Evolutionary conservation across 2,797 vertebrate species (phyloP).

Genomic region (Falco naumanni): DNA sequence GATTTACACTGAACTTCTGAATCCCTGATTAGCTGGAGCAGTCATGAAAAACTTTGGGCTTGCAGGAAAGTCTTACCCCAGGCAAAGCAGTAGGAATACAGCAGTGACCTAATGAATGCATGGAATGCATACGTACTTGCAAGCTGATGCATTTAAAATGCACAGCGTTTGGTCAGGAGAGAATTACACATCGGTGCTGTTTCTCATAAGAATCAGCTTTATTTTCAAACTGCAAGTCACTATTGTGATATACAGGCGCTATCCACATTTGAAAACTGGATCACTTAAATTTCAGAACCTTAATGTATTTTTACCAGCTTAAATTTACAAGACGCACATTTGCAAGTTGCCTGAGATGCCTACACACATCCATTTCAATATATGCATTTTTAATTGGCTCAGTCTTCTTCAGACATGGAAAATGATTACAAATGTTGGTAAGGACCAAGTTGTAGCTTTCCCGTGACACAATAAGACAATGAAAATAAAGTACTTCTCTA

Average conservation of each 20-base stretch:
- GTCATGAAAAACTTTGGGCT: not conserved
- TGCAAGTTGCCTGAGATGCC: not conserved
- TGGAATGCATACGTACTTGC: accelerated
- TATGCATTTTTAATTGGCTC: not conserved
- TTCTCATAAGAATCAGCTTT: not conserved
- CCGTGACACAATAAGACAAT: not conserved
- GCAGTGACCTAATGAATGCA: not conserved
- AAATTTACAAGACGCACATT: not conserved
- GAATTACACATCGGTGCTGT: not conserved
- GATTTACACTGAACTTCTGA: constrained; percentile 9
- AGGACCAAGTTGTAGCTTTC: not conserved
- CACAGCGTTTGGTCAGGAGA: not conserved
- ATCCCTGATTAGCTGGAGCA: not conserved
- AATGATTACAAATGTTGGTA: not conserved
- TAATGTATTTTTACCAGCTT: not conserved
- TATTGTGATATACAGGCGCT: not conserved
- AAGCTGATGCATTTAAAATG: not conserved
- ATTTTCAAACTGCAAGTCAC: not conserved
- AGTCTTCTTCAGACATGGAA: not conserved
- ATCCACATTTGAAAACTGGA: not conserved
- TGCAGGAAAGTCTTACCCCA: not conserved
- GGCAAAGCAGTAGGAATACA: not conserved
- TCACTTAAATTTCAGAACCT: not conserved
- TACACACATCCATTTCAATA: not conserved
- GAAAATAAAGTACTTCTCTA: not conserved